These are phyloP conservation scores for Charina bottae DNA, from an alignment of 2,113 vertebrate species.

Conservation along the genomic window DNA sequence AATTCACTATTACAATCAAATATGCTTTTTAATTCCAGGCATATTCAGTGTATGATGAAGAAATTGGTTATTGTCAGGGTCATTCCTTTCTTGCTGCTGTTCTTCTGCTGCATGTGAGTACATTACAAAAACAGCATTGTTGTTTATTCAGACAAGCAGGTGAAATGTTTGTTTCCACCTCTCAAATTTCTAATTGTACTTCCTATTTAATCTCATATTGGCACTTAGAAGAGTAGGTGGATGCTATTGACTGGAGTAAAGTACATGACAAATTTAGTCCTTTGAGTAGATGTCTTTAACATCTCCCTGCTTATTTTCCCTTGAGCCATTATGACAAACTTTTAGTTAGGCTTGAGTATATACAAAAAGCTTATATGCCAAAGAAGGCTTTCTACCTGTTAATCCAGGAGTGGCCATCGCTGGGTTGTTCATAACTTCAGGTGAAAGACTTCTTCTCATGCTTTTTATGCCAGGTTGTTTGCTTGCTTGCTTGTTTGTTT, in stretches of 20 bases:
- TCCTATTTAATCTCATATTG: slow-evolving; percentile 30
- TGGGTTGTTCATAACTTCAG: neutral
- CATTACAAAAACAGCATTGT: slow-evolving; percentile 46
- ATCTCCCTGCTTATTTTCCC: neutral
- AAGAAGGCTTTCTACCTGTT: neutral
- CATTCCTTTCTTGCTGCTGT: slow-evolving; percentile 98
- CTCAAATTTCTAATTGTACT: slow-evolving; percentile 7
- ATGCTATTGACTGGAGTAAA: neutral
- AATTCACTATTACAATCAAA: neutral
- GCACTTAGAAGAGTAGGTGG: slow-evolving; percentile 33
- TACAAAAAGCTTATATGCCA: too few relatives aligned
- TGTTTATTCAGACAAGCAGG: slow-evolving; percentile 19
- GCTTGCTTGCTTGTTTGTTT: neutral
- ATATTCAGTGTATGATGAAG: slow-evolving; percentile 97
- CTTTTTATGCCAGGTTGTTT: neutral
- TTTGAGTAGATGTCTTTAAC: neutral
- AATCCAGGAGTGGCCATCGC: neutral
- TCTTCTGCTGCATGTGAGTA: slow-evolving; percentile 94
- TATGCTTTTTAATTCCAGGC: slow-evolving; percentile 75
- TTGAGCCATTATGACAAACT: neutral
- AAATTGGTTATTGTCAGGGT: slow-evolving; percentile 98
- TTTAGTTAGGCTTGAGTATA: neutral
- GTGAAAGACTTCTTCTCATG: neutral
- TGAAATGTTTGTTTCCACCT: neutral
- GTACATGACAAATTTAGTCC: neutral